Evolutionary conservation across 2,113 vertebrate species (phyloP).

Genomic region (Cavia aperea): DNA sequence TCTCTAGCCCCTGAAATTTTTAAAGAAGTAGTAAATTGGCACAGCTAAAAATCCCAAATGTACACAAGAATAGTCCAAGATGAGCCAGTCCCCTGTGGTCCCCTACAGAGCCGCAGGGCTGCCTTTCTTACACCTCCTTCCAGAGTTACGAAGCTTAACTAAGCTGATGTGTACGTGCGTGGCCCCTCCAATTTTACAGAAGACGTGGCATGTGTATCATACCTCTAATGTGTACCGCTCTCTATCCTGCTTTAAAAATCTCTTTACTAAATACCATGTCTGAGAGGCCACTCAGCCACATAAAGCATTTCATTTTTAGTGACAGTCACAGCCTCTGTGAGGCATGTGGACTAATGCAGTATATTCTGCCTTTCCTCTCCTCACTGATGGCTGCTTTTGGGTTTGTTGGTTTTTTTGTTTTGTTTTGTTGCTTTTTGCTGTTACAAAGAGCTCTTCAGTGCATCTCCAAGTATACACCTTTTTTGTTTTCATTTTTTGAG

Average conservation of each 20-base stretch:
- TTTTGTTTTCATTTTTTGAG: background rate
- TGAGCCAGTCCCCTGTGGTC: background rate
- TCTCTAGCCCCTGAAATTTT: background rate
- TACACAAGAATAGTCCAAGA: background rate
- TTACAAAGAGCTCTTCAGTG: background rate
- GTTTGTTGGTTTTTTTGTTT: background rate
- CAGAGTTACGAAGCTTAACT: background rate
- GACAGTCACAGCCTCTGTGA: background rate
- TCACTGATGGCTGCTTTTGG: background rate
- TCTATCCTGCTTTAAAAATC: background rate
- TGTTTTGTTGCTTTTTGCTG: background rate
- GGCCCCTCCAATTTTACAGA: background rate
- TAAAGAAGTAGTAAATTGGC: background rate
- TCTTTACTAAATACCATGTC: background rate
- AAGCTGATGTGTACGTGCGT: background rate
- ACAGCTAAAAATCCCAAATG: background rate
- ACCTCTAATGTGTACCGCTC: background rate
- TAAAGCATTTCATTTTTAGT: background rate
- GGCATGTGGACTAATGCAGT: background rate
- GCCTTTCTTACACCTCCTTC: background rate
- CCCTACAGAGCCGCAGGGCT: background rate
- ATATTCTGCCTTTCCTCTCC: background rate
- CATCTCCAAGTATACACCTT: background rate
- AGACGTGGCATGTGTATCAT: background rate
- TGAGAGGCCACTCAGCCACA: background rate